Conservation (phyloP, 1,140 invertebrate genomes). For the Himalopsyche phryganea region DNA sequence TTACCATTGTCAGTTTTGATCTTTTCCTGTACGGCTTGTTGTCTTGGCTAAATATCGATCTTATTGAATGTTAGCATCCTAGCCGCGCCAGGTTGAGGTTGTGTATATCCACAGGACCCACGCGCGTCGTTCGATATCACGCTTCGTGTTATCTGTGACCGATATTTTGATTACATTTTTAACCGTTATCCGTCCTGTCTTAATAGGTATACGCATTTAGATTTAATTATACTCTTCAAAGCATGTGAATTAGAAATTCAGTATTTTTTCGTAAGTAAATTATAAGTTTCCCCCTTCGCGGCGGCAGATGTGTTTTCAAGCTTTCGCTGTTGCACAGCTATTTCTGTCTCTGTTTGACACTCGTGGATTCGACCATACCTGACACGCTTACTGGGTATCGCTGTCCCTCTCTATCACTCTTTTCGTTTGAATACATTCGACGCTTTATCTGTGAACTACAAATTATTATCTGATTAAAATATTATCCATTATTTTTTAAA, state of each 20-base stretch:
- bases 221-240: too few species aligned
- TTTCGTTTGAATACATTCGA: not conserved
- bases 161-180: slow-evolving; percentile 11
- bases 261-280: too few species aligned
- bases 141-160: slow-evolving; percentile 12
- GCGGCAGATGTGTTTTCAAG: slow-evolving; percentile 19
- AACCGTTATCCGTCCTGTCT: not conserved
- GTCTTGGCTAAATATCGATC: too few species aligned
- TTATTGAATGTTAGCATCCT: not conserved
- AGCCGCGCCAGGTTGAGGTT: slow-evolving; percentile 10
- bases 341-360: slow-evolving; percentile 13
- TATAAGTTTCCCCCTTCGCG: slow-evolving; percentile 10
- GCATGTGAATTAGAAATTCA: too few species aligned
- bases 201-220: too few species aligned
- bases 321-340: slow-evolving; percentile 11
- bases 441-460: too few species aligned
- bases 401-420: slow-evolving; percentile 10
- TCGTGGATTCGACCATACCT: not conserved
- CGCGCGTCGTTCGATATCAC: slow-evolving; percentile 18
- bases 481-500: too few species aligned
- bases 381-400: not conserved
- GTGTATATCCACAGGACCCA: slow-evolving; percentile 18
- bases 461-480: too few species aligned
- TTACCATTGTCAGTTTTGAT: too few species aligned
- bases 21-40: too few species aligned